phyloP scores from a whole-genome alignment of 2,113 vertebrate species.

The Propithecus coquereli region DNA sequence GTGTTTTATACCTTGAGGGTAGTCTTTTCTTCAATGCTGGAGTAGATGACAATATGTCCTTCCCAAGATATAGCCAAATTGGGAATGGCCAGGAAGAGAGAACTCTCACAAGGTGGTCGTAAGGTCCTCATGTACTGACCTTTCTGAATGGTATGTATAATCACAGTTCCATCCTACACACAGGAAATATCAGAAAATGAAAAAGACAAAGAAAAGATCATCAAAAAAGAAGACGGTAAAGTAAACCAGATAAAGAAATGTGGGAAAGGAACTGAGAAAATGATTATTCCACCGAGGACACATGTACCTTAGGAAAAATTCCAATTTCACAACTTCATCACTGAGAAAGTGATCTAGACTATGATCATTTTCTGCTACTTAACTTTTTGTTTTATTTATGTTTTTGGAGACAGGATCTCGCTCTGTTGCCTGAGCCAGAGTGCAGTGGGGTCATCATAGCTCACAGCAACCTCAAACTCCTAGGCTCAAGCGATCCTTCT shows the following conservation, averaged over 20 bases:
- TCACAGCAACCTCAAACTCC: too few species aligned
- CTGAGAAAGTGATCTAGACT: too few species aligned
- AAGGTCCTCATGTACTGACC: conserved; percentile 95
- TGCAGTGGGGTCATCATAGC: too few species aligned
- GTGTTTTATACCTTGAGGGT: conserved; percentile 88
- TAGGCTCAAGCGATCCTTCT: too few species aligned
- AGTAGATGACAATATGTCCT: conserved; percentile 93
- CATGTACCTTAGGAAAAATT: neutral
- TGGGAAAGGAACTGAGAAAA: neutral
- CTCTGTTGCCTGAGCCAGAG: too few species aligned
- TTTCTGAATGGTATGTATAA: conserved; percentile 91
- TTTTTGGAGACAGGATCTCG: too few species aligned
- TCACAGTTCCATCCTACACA: conserved; percentile 93
- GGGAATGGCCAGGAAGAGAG: conserved; percentile 89
- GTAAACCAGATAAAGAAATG: neutral
- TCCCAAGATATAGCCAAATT: conserved; percentile 94
- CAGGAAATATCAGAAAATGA: neutral
- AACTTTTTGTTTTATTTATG: too few species aligned
- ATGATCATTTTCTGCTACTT: too few species aligned
- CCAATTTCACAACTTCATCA: neutral
- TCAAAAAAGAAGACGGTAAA: neutral
- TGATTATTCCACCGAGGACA: neutral
- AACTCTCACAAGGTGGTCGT: conserved; percentile 92
- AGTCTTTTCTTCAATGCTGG: conserved; percentile 92
- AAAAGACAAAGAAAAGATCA: neutral